Conservation (phyloP, 2,888 invertebrate genomes). For the Drosophila cognata region DNA sequence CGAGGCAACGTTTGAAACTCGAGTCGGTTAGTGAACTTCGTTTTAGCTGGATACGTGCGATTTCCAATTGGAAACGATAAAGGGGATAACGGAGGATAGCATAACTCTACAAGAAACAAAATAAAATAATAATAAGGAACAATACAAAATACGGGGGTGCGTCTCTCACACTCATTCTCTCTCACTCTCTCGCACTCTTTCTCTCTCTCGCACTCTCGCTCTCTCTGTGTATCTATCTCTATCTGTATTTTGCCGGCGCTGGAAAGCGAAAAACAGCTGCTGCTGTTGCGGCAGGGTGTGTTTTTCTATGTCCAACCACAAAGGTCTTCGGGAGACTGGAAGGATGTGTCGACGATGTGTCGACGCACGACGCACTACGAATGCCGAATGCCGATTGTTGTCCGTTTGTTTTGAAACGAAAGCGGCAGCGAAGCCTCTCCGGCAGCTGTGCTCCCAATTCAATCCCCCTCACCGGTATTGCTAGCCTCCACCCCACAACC, state of each 20-base stretch:
- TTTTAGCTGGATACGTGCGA: constrained; percentile 44
- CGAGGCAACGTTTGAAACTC: constrained; percentile 78
- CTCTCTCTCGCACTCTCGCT: neutral
- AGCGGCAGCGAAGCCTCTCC: constrained; percentile 24
- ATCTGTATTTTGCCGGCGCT: constrained; percentile 48
- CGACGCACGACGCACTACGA: neutral
- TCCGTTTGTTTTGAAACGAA: constrained; percentile 78
- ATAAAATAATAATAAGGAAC: constrained; percentile 3
- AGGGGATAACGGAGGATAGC: constrained; percentile 50
- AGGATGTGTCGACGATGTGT: constrained; percentile 16
- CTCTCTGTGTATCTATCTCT: neutral
- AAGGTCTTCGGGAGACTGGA: constrained; percentile 68
- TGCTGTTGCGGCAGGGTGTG: constrained; percentile 55
- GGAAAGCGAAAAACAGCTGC: constrained; percentile 69
- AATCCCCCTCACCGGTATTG: neutral
- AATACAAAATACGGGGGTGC: constrained; percentile 51
- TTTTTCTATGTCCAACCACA: constrained; percentile 55
- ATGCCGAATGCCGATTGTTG: constrained; percentile 40
- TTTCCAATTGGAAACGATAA: constrained; percentile 69
- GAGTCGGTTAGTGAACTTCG: constrained; percentile 80
- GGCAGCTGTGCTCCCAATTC: constrained; percentile 71
- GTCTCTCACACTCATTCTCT: constrained; percentile 11
- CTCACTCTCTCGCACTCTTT: neutral
- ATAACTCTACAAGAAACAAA: constrained; percentile 53
- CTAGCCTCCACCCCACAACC: neutral